Conservation (phyloP, 2,888 invertebrate genomes). For the Uropetala carovei region DNA sequence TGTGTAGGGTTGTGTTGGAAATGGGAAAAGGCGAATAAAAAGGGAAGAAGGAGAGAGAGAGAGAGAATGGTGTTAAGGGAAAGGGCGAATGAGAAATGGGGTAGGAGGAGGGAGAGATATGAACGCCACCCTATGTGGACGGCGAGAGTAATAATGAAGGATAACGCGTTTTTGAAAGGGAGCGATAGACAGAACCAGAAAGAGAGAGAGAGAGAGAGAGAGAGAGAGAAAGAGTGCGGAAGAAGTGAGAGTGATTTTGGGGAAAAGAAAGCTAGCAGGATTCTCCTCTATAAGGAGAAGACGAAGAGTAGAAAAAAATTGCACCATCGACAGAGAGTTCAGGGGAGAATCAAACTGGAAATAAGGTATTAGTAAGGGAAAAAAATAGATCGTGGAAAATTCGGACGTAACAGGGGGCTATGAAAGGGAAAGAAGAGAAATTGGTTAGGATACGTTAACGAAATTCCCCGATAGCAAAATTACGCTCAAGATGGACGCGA, state of each 20-base stretch:
- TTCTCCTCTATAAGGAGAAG: neutral
- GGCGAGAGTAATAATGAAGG: conserved; percentile 25
- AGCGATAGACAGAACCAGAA: neutral
- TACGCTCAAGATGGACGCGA: too few relatives aligned
- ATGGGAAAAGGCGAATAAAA: neutral
- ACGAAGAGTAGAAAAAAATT: neutral
- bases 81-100: neutral
- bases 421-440: too few relatives aligned
- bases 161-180: conserved; percentile 7
- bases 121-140: neutral
- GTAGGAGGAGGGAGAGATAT: neutral
- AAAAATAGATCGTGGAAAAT: too few relatives aligned
- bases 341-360: neutral
- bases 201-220: neutral
- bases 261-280: neutral
- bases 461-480: too few relatives aligned
- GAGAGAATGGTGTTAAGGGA: neutral
- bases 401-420: too few relatives aligned
- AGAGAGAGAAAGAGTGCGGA: neutral
- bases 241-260: neutral
- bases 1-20: neutral
- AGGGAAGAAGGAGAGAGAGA: neutral
- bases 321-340: neutral
- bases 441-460: too few relatives aligned
- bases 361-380: too few relatives aligned